A percentile compares a stretch with the other conserved stretches of the same genome.
These are phyloP conservation scores for Pemphredon lugubris DNA, from an alignment of 2,888 invertebrate species.

Conservation along the genomic window DNA sequence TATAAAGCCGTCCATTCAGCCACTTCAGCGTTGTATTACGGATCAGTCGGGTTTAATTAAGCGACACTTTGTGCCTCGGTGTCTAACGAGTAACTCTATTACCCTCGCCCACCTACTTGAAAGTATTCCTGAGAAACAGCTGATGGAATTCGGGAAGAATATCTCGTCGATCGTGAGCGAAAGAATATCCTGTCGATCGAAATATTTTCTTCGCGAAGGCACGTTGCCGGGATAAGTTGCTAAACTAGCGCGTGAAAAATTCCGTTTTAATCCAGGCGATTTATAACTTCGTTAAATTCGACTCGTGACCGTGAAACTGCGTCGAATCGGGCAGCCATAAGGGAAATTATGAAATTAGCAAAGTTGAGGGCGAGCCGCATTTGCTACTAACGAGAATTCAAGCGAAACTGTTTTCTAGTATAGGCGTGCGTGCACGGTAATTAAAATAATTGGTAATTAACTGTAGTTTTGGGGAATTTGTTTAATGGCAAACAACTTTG, in stretches of 20 bases:
- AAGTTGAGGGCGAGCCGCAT: not conserved
- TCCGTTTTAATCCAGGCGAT: too few species aligned
- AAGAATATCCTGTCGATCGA: too few species aligned
- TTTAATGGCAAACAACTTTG: too few species aligned
- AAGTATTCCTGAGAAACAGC: not conserved
- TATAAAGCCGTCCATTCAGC: conserved; percentile 1
- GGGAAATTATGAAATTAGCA: not conserved
- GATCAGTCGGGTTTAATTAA: conserved; percentile 50
- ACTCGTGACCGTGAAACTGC: not conserved
- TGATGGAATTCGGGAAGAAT: not conserved
- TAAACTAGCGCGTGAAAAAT: too few species aligned
- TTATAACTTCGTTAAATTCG: not conserved
- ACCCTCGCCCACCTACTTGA: not conserved
- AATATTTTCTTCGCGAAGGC: too few species aligned
- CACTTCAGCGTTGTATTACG: conserved; percentile 7
- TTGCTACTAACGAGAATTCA: not conserved
- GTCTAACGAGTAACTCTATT: conserved; percentile 54
- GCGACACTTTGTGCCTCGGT: conserved; percentile 29
- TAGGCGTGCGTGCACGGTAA: not conserved
- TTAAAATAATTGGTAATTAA: not conserved
- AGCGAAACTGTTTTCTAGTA: not conserved
- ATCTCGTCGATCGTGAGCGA: not conserved
- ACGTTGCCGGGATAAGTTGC: too few species aligned
- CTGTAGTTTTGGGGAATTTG: not conserved
- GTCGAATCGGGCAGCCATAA: not conserved